A percentile compares a stretch with the other conserved stretches of the same genome.
phyloP scores from a whole-genome alignment of 2,888 invertebrate genomes.

The Ophioninae sp. region DNA sequence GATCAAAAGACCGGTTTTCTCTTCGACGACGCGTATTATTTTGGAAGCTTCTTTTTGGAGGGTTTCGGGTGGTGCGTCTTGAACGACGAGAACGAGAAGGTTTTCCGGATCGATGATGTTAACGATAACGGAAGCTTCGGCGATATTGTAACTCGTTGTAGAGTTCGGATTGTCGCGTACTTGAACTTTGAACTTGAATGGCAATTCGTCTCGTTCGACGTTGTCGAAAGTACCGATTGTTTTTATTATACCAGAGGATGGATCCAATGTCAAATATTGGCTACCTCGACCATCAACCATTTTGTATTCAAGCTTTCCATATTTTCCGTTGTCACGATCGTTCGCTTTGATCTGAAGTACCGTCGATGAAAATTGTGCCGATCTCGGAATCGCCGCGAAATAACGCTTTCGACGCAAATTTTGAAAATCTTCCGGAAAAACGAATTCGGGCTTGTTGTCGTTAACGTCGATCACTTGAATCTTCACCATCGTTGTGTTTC shows the following conservation, averaged over 20 bases:
- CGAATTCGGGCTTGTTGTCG: slow-evolving; percentile 93
- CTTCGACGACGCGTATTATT: slow-evolving; percentile 86
- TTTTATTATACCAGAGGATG: slow-evolving; percentile 88
- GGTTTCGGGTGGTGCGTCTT: slow-evolving; percentile 88
- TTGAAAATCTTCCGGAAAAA: slow-evolving; percentile 85
- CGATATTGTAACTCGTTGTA: slow-evolving; percentile 84
- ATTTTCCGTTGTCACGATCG: slow-evolving; percentile 92
- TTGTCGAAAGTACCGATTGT: slow-evolving; percentile 89
- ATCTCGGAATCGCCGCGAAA: slow-evolving; percentile 89
- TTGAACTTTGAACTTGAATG: slow-evolving; percentile 85
- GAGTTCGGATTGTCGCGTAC: slow-evolving; percentile 88
- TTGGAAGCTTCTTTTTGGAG: slow-evolving; percentile 83
- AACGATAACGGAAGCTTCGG: slow-evolving; percentile 86
- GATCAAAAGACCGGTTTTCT: slow-evolving; percentile 88
- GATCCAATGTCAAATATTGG: slow-evolving; percentile 88
- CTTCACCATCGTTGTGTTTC: slow-evolving; percentile 87
- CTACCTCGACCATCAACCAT: slow-evolving; percentile 82
- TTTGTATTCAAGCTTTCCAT: slow-evolving; percentile 89
- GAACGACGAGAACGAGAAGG: slow-evolving; percentile 89
- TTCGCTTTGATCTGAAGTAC: slow-evolving; percentile 92
- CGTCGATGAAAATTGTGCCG: slow-evolving; percentile 88
- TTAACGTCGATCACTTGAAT: slow-evolving; percentile 94
- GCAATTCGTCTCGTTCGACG: slow-evolving; percentile 84
- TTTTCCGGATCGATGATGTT: slow-evolving; percentile 91
- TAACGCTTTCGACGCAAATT: slow-evolving; percentile 86